Conservation (phyloP, 2,888 invertebrate genomes). For the Archaeoteleia sp. region DNA sequence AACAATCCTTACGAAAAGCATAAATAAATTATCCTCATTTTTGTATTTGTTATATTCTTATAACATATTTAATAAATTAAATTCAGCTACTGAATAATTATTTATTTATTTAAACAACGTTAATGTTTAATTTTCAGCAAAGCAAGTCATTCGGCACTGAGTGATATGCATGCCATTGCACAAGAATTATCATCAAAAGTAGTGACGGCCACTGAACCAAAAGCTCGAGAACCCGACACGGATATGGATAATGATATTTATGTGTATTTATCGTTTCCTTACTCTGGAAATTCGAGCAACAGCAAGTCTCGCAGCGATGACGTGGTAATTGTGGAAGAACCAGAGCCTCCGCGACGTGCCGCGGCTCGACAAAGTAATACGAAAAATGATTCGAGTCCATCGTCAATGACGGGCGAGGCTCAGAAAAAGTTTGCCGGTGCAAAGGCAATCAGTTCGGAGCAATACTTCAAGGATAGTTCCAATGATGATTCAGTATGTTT, state of each 20-base stretch:
- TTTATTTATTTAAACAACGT: too few species aligned
- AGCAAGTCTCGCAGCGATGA: slow-evolving; percentile 71
- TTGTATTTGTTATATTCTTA: too few species aligned
- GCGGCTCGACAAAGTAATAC: slow-evolving; percentile 58
- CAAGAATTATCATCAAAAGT: slow-evolving; percentile 80
- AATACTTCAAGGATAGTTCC: slow-evolving; percentile 89
- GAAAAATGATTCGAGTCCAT: slow-evolving; percentile 36
- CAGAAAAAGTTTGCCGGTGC: slow-evolving; percentile 98
- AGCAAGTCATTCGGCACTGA: slow-evolving; percentile 89
- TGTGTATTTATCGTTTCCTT: too few species aligned
- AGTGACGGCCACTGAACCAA: slow-evolving; percentile 63
- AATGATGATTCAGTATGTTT: slow-evolving; percentile 73
- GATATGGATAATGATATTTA: too few species aligned
- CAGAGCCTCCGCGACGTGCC: slow-evolving; percentile 65
- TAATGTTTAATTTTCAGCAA: slow-evolving; percentile 75
- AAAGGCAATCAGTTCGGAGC: slow-evolving; percentile 98
- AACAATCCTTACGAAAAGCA: too few species aligned
- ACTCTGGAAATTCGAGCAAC: slow-evolving; percentile 59
- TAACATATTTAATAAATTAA: too few species aligned
- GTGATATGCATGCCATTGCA: slow-evolving; percentile 93
- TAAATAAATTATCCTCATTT: slow-evolving; percentile 5
- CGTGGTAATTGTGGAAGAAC: slow-evolving; percentile 73
- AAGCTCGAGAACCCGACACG: slow-evolving; percentile 61
- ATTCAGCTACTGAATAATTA: too few species aligned
- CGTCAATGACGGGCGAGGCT: slow-evolving; percentile 82